These are phyloP conservation scores for Nannoperca australis DNA, from an alignment of 2,797 vertebrate genomes.

Conservation along the genomic window DNA sequence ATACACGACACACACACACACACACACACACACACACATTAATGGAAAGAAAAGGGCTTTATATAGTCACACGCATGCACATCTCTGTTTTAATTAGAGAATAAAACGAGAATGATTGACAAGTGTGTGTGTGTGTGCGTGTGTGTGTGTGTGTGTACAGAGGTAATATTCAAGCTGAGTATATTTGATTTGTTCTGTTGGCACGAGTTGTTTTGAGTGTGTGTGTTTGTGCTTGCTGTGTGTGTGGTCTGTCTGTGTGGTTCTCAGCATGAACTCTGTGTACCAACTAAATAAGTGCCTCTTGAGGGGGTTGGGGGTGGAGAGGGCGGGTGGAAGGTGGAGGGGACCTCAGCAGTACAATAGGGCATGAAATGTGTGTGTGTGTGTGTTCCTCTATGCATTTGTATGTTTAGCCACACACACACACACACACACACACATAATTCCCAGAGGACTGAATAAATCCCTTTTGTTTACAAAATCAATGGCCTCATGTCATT, in stretches of 20 bases:
- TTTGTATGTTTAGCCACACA: conserved; percentile 23
- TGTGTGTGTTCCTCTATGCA: conserved; percentile 22
- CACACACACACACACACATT: no score
- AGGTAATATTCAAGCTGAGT: conserved; percentile 64
- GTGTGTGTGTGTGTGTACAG: conserved; percentile 16
- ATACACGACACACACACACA: conserved; percentile 32
- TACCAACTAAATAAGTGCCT: conserved; percentile 70
- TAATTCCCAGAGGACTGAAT: conserved; percentile 31
- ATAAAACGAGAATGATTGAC: conserved; percentile 66
- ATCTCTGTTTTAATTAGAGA: conserved; percentile 66
- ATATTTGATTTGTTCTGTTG: conserved; percentile 68
- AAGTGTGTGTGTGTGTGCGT: conserved; percentile 40
- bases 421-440: conserved; percentile 11
- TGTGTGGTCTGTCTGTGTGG: conserved; percentile 76
- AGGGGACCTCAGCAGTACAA: conserved; percentile 51
- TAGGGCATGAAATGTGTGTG: conserved; percentile 29
- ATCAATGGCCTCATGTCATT: conserved; percentile 24
- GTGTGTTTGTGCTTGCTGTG: conserved; percentile 44
- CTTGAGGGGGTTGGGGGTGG: conserved; percentile 56
- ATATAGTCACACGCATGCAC: conserved; percentile 50
- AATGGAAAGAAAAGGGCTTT: conserved; percentile 59
- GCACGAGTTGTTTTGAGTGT: conserved; percentile 45
- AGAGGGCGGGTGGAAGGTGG: conserved; percentile 27
- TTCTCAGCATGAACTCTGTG: conserved; percentile 66
- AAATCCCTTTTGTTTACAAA: conserved; percentile 29